A percentile compares a stretch with the other conserved stretches of the same genome.
Conservation (phyloP, 2,888 invertebrate species). For the Argyresthia albistria region DNA sequence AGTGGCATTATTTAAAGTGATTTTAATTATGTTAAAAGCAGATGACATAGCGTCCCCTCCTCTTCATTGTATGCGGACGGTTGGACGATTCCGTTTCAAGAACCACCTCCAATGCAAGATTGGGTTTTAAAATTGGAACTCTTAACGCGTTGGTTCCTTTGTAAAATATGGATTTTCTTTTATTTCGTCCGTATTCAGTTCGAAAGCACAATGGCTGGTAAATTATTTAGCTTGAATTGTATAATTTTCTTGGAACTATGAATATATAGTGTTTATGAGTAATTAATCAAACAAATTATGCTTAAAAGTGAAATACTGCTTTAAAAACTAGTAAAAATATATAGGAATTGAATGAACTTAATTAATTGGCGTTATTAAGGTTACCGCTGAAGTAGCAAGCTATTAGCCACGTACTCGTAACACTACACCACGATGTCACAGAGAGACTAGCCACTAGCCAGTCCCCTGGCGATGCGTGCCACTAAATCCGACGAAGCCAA, state of each 20-base stretch:
- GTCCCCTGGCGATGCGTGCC: slow-evolving; percentile 43
- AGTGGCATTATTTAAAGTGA: slow-evolving; percentile 69
- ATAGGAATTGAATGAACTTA: too few relatives aligned
- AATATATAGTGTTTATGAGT: too few relatives aligned
- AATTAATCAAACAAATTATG: too few relatives aligned
- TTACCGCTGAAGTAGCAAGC: slow-evolving; percentile 1
- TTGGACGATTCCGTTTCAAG: slow-evolving; percentile 18
- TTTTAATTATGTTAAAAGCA: slow-evolving; percentile 73
- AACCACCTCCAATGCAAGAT: not conserved
- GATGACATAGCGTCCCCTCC: slow-evolving; percentile 66
- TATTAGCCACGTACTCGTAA: slow-evolving; percentile 41
- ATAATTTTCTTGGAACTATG: too few relatives aligned
- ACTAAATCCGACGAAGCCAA: slow-evolving; percentile 69
- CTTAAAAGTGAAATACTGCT: too few relatives aligned
- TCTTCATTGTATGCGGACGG: slow-evolving; percentile 53
- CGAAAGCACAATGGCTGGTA: too few relatives aligned
- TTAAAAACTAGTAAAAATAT: too few relatives aligned
- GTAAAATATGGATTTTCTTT: not conserved
- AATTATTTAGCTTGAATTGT: too few relatives aligned
- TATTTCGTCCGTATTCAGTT: not conserved
- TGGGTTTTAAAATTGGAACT: not conserved
- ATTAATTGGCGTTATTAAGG: too few relatives aligned
- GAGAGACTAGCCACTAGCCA: slow-evolving; percentile 11
- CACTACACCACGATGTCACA: slow-evolving; percentile 39
- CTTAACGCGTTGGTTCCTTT: too few relatives aligned